phyloP scores from a whole-genome alignment of 2,797 vertebrate species.

The Tenualosa ilisha region DNA sequence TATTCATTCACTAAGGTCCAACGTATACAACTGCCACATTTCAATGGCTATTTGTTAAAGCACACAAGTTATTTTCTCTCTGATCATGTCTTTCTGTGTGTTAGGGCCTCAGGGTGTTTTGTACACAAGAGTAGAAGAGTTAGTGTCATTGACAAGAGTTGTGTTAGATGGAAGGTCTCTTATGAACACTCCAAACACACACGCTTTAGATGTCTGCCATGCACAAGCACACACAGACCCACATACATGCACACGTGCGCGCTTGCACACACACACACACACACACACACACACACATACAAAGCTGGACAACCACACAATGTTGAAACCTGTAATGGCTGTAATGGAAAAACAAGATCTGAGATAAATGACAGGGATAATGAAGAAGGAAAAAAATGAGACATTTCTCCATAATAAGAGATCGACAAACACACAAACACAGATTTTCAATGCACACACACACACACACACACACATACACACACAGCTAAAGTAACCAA shows the following conservation, averaged over 20 bases:
- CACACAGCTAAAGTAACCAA: conserved; percentile 19
- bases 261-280: conserved; percentile 2
- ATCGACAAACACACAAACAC: not conserved
- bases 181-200: not conserved
- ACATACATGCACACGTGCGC: not conserved
- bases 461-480: not conserved
- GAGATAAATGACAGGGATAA: too few relatives aligned
- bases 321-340: too few relatives aligned
- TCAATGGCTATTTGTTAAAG: not conserved
- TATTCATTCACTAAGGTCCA: not conserved
- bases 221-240: not conserved
- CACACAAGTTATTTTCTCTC: not conserved
- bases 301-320: not conserved
- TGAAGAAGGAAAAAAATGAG: not conserved
- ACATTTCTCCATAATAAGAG: too few relatives aligned
- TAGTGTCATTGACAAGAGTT: not conserved
- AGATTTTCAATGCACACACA: not conserved
- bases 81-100: too few relatives aligned
- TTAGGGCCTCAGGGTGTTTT: too few relatives aligned
- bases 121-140: not conserved
- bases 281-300: not conserved
- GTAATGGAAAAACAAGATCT: too few relatives aligned
- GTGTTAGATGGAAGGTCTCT: too few relatives aligned
- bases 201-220: not conserved
- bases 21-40: not conserved